Evolutionary conservation across 2,797 vertebrate genomes (phyloP).

Genomic region (Margarornis squamiger): DNA sequence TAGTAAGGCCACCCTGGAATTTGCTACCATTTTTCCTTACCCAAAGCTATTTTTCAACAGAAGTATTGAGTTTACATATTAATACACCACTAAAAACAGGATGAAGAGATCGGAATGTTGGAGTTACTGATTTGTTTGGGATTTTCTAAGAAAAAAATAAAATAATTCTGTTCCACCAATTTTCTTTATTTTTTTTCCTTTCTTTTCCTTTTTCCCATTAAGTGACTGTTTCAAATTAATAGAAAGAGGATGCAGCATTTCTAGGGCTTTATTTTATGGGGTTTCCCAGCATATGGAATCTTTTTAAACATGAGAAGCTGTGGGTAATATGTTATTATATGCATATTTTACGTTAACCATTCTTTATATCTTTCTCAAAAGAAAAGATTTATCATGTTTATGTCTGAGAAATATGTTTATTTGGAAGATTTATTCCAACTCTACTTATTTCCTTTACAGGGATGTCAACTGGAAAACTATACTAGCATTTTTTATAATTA

Average conservation of each 20-base stretch:
- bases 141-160: slow-evolving; percentile 61
- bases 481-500: slow-evolving; percentile 51
- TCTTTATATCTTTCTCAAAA: slow-evolving; percentile 58
- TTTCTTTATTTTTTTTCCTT: background rate
- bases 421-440: slow-evolving; percentile 36
- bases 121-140: slow-evolving; percentile 57
- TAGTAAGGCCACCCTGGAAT: slow-evolving; percentile 67
- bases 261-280: slow-evolving; percentile 61
- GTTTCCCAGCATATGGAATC: slow-evolving; percentile 68
- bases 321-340: slow-evolving; percentile 66
- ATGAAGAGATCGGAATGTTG: slow-evolving; percentile 49
- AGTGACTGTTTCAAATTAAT: slow-evolving; percentile 67
- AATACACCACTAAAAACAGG: slow-evolving; percentile 66
- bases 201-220: slow-evolving; percentile 33
- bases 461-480: slow-evolving; percentile 41
- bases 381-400: slow-evolving; percentile 60
- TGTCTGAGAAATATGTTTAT: slow-evolving; percentile 53
- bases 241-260: slow-evolving; percentile 65
- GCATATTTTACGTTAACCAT: slow-evolving; percentile 68
- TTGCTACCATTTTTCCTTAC: slow-evolving; percentile 66
- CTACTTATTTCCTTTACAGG: slow-evolving; percentile 25
- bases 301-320: slow-evolving; percentile 69
- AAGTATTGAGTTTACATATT: slow-evolving; percentile 64
- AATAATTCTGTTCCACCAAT: background rate
- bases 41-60: slow-evolving; percentile 65